phyloP scores from a whole-genome alignment of 2,888 invertebrate species.

The Patella caerulea region DNA sequence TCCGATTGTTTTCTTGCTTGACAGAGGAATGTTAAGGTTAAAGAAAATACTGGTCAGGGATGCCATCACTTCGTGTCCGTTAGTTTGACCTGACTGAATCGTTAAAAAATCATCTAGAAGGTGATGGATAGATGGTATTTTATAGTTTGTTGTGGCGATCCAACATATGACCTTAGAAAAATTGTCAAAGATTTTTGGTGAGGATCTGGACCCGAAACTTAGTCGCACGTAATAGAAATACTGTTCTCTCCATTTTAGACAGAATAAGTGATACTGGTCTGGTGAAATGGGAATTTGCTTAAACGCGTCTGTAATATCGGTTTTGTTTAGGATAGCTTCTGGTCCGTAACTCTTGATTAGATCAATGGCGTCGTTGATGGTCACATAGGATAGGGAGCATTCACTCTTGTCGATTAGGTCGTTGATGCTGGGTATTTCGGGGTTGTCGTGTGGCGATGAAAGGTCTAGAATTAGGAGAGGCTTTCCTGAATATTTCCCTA shows the following conservation, averaged over 20 bases:
- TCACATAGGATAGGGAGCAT: too few relatives aligned
- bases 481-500: too few relatives aligned
- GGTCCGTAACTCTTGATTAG: too few relatives aligned
- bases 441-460: too few relatives aligned
- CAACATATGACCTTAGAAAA: slow-evolving; percentile 23
- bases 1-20: slow-evolving; percentile 30
- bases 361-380: too few relatives aligned
- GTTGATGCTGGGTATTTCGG: too few relatives aligned
- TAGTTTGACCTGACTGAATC: slow-evolving; percentile 11
- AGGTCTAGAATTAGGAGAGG: too few relatives aligned
- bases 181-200: slow-evolving; percentile 24
- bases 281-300: too few relatives aligned
- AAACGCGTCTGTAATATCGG: too few relatives aligned
- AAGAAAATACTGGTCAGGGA: slow-evolving; percentile 16
- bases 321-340: too few relatives aligned
- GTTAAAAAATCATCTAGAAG: slow-evolving; percentile 31
- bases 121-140: slow-evolving; percentile 18
- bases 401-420: too few relatives aligned
- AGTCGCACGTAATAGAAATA: slow-evolving; percentile 24
- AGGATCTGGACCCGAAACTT: slow-evolving; percentile 25
- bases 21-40: slow-evolving; percentile 28
- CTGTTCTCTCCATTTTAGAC: slow-evolving; percentile 20
- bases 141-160: slow-evolving; percentile 22
- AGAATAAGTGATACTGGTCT: too few relatives aligned
- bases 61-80: slow-evolving; percentile 19